These are phyloP conservation scores for Pseudois nayaur DNA, from an alignment of 2,113 vertebrate species.

Conservation along the genomic window DNA sequence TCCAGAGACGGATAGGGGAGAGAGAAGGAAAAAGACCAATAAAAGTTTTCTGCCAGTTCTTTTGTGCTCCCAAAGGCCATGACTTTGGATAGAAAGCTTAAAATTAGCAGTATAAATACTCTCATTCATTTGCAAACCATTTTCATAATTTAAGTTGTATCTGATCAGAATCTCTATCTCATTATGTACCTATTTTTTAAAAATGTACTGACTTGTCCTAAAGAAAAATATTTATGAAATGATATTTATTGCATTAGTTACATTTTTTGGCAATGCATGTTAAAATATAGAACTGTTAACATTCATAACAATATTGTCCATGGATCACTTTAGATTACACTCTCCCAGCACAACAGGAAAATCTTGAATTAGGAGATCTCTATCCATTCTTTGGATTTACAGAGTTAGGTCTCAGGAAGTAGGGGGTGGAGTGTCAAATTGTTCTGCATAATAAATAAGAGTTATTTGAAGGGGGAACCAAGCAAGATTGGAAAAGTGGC, in stretches of 20 bases:
- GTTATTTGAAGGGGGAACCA: not conserved
- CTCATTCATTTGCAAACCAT: constrained; percentile 7
- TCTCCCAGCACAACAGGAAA: not conserved
- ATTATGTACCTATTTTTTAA: not conserved
- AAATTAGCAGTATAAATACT: not conserved
- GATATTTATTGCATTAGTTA: not conserved
- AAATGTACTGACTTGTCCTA: not conserved
- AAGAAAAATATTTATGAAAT: constrained; percentile 13
- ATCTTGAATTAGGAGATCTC: not conserved
- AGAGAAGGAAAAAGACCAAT: not conserved
- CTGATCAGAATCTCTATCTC: not conserved
- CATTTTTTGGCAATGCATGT: not conserved
- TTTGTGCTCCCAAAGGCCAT: not conserved
- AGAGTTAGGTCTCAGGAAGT: not conserved
- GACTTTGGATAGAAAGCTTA: not conserved
- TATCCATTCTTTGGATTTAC: not conserved
- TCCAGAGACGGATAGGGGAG: not conserved
- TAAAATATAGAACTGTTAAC: constrained; percentile 6
- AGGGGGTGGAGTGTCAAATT: not conserved
- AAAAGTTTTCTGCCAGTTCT: not conserved
- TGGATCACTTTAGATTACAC: not conserved
- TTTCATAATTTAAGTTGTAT: constrained; percentile 23
- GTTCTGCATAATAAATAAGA: not conserved
- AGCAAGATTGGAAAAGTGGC: not conserved
- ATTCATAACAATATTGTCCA: not conserved